Base-by-base conservation (phyloP, 2,888 invertebrate genomes). In the Urechis unicinctus region DNA sequence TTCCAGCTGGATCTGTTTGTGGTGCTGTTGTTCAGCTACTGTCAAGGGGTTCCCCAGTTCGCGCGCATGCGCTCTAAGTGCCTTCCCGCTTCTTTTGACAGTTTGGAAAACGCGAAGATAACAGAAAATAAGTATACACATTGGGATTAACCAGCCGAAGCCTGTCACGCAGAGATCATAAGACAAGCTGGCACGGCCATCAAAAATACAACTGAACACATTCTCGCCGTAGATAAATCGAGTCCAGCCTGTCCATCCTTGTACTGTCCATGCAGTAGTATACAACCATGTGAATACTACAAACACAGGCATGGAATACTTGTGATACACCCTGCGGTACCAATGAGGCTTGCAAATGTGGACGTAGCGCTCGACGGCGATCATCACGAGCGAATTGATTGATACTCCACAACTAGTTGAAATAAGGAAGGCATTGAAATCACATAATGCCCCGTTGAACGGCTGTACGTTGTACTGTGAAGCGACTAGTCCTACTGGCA, bases 201-300 rank as follows among this genome's bases (percentile, higher is more conserved):
- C 22, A 25, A 60, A 60, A 22, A 56, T 25, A 24, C 60, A 60
- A n/a, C 58, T 24, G 26, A 46, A 53, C 1, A 45, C 28, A 48
- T 58, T 42, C 17, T 42, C 25, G 0, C 53, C 58, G 29, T 60
- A 60, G 22, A 56, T 30, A 49, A 47, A 60, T 1, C 17, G 3
- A 1, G 58, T 60, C 60, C 60, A 60, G 1, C 60, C 60, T 5
- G 56, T 56, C 55, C 45, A 55, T 6, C 60, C 58, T 26, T 59
- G 59, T 2, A n/a, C n/a, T 24, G 57, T 46, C 59, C 53, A 57
- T 21, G 29, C 44, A 5, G 36, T 24, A 17, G 53, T 44, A 53
- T 56, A 56, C 2, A 58, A 17, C 59, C 59, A 59, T 5, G 44
- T 36, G 30, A 50, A 21, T 1, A 49, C 22, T 17, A 58, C 43